Percentiles rank a stretch among this genome's conserved stretches.
These are phyloP conservation scores for Zaprionus bogoriensis DNA, from an alignment of 2,888 invertebrate genomes.

Conservation along the genomic window DNA sequence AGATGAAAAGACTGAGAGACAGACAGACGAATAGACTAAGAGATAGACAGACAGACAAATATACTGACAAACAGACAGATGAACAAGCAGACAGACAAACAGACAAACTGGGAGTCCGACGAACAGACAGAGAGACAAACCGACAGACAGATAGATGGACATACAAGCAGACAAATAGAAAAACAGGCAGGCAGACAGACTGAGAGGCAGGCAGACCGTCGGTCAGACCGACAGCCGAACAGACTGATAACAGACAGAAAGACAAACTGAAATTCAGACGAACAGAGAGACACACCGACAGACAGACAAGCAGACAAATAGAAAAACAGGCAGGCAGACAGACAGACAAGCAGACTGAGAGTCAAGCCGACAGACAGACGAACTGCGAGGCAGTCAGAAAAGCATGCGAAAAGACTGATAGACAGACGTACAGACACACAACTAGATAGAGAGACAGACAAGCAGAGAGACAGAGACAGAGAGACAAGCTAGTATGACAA, in stretches of 20 bases:
- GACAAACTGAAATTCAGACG: slow-evolving; percentile 26
- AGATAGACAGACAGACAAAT: slow-evolving; percentile 1
- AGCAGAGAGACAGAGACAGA: slow-evolving; percentile 21
- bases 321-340: neutral
- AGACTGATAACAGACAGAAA: slow-evolving; percentile 30
- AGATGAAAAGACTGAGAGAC: slow-evolving; percentile 15
- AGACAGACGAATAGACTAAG: too few relatives aligned
- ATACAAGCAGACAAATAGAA: slow-evolving; percentile 19
- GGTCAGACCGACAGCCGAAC: slow-evolving; percentile 7
- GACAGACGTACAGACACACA: neutral
- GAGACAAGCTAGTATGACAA: slow-evolving; percentile 10
- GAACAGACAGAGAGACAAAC: slow-evolving; percentile 23
- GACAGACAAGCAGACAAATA: slow-evolving; percentile 19
- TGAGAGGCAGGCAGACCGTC: slow-evolving; percentile 24
- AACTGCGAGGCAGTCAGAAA: slow-evolving; percentile 25
- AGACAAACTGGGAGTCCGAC: slow-evolving; percentile 10
- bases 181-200: slow-evolving; percentile 1
- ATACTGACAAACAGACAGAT: slow-evolving; percentile 24
- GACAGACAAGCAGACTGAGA: slow-evolving; percentile 28
- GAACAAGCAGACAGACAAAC: slow-evolving; percentile 3
- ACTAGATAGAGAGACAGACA: neutral
- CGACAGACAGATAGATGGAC: neutral
- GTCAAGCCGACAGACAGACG: slow-evolving; percentile 5
- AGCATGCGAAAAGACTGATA: too few relatives aligned
- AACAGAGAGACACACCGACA: slow-evolving; percentile 19